A percentile compares a stretch with the other conserved stretches of the same genome.
Conservation (phyloP, 1,140 invertebrate genomes). For the Listronotus bonariensis region DNA sequence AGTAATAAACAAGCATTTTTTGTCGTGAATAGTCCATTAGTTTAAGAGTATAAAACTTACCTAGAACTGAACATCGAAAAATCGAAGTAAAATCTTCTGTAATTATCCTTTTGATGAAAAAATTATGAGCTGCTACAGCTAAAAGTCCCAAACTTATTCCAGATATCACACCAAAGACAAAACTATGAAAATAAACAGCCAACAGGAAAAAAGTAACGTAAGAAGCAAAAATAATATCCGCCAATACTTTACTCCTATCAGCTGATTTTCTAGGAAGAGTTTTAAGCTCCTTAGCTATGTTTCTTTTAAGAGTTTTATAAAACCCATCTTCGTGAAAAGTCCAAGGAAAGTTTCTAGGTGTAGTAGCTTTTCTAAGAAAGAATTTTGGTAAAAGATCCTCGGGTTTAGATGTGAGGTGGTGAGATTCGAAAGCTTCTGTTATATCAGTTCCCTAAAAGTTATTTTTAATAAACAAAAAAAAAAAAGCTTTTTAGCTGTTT, state of each 20-base stretch:
- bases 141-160: slow-evolving; percentile 64
- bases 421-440: slow-evolving; percentile 71
- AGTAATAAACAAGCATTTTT: too few species aligned
- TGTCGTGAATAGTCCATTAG: too few species aligned
- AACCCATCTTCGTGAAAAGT: slow-evolving; percentile 72
- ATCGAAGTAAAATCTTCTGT: slow-evolving; percentile 82
- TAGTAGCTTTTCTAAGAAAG: slow-evolving; percentile 60
- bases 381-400: slow-evolving; percentile 64
- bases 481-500: too few species aligned
- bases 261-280: slow-evolving; percentile 45
- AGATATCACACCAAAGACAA: slow-evolving; percentile 55
- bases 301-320: slow-evolving; percentile 66
- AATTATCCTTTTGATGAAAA: slow-evolving; percentile 80
- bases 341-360: slow-evolving; percentile 63
- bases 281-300: slow-evolving; percentile 54
- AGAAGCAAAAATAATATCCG: slow-evolving; percentile 59
- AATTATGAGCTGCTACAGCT: slow-evolving; percentile 74
- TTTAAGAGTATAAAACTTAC: slow-evolving; percentile 3
- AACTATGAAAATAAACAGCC: slow-evolving; percentile 58
- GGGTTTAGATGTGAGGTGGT: slow-evolving; percentile 60
- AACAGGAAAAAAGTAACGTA: slow-evolving; percentile 61
- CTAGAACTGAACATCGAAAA: slow-evolving; percentile 57
- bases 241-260: slow-evolving; percentile 59
- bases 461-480: too few species aligned
- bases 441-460: slow-evolving; percentile 67